Evolutionary conservation across 2,797 vertebrate genomes (phyloP).

Genomic region (Bradypus variegatus): DNA sequence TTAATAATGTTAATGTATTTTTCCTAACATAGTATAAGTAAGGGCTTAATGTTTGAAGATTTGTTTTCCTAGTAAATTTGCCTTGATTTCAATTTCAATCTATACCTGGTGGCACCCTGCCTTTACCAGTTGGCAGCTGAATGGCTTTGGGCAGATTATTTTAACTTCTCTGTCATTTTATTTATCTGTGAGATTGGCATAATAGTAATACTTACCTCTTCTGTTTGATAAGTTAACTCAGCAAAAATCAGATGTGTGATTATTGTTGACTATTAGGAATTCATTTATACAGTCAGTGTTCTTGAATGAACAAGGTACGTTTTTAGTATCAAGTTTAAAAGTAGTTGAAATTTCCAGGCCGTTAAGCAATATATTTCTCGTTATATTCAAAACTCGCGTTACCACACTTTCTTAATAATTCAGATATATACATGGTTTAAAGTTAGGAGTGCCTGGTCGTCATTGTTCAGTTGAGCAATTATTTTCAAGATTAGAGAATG

Average conservation of each 20-base stretch:
- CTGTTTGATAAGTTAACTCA: not conserved
- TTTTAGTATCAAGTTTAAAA: constrained; percentile 34
- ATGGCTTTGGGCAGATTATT: not conserved
- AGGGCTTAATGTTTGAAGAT: not conserved
- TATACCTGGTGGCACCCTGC: not conserved
- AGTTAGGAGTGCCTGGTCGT: not conserved
- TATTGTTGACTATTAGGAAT: not conserved
- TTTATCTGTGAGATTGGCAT: not conserved
- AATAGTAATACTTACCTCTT: not conserved
- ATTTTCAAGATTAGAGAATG: not conserved
- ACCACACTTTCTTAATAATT: not conserved
- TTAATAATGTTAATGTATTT: not conserved
- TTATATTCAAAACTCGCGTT: not conserved
- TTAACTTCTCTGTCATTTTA: not conserved
- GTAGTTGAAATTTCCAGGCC: not conserved
- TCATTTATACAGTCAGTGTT: not conserved
- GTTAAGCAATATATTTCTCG: not conserved
- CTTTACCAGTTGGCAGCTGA: not conserved
- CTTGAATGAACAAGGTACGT: not conserved
- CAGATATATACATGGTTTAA: not conserved
- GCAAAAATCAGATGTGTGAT: not conserved
- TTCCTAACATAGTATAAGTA: not conserved
- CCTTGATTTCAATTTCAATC: not conserved
- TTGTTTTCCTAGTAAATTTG: not conserved
- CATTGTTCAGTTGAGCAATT: not conserved